Evolutionary conservation across 2,113 vertebrate species (phyloP).

Genomic region (Aplodontia rufa): DNA sequence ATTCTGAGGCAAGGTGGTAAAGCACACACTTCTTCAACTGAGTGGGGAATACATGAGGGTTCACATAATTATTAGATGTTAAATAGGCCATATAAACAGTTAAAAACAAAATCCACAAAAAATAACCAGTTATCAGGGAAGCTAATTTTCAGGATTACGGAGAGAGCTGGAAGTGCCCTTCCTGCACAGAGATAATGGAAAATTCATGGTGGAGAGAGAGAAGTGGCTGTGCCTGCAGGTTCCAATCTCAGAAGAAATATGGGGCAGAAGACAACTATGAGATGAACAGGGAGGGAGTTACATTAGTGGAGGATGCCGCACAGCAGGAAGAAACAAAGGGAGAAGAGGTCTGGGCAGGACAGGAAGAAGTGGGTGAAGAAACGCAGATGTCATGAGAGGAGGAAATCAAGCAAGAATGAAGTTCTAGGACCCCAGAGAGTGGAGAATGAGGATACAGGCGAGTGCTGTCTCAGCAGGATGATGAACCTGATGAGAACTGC

Average conservation of each 20-base stretch:
- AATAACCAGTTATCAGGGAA: not conserved
- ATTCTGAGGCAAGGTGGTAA: too few species aligned
- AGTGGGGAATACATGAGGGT: not conserved
- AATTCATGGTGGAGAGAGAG: not conserved
- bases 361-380: not conserved
- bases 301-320: not conserved
- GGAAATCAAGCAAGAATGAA: not conserved
- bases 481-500: not conserved
- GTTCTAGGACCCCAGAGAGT: not conserved
- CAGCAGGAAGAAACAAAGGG: not conserved
- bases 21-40: not conserved
- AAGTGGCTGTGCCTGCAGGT: not conserved
- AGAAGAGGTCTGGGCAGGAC: not conserved
- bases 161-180: too few species aligned
- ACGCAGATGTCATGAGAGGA: not conserved
- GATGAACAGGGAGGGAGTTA: not conserved
- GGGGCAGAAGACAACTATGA: not conserved
- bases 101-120: not conserved
- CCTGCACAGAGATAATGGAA: not conserved
- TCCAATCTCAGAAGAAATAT: not conserved
- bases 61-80: not conserved
- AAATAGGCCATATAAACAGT: not conserved
- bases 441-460: too few species aligned
- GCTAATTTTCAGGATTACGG: not conserved
- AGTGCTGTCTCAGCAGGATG: not conserved